Evolutionary conservation across 2,888 invertebrate species (phyloP).

Genomic region (Ditula angustiorana): DNA sequence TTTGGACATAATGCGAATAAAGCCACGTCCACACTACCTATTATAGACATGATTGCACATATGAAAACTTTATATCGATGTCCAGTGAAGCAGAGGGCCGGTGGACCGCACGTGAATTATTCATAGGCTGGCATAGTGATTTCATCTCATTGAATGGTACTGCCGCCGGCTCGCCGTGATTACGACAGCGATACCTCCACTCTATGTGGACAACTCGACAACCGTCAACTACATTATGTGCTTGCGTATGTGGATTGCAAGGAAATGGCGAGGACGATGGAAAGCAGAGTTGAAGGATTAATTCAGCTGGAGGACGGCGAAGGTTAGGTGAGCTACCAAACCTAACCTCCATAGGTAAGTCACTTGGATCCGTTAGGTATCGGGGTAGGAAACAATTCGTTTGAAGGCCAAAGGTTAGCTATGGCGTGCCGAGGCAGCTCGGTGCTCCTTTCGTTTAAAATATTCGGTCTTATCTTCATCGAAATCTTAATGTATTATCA

Average conservation of each 20-base stretch:
- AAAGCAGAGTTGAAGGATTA: background rate
- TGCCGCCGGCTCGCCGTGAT: constrained; percentile 71
- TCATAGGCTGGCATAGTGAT: constrained; percentile 84
- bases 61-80: constrained; percentile 67
- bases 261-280: too few species aligned
- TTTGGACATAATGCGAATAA: background rate
- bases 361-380: too few species aligned
- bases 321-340: background rate
- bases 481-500: too few species aligned
- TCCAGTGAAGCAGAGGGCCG: constrained; percentile 48
- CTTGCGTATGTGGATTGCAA: constrained; percentile 19
- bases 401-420: too few species aligned
- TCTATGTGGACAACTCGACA: constrained; percentile 45
- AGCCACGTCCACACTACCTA: constrained; percentile 23
- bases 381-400: too few species aligned
- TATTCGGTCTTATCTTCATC: too few species aligned
- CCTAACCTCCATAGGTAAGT: too few species aligned
- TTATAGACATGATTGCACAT: constrained; percentile 43
- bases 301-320: background rate
- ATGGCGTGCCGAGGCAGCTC: too few species aligned
- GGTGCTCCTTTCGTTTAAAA: too few species aligned
- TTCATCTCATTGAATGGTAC: constrained; percentile 83
- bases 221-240: constrained; percentile 35
- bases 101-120: constrained; percentile 80
- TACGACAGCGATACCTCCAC: constrained; percentile 81